These are phyloP conservation scores for Tipula vernalis DNA, from an alignment of 2,888 invertebrate species.

Conservation along the genomic window DNA sequence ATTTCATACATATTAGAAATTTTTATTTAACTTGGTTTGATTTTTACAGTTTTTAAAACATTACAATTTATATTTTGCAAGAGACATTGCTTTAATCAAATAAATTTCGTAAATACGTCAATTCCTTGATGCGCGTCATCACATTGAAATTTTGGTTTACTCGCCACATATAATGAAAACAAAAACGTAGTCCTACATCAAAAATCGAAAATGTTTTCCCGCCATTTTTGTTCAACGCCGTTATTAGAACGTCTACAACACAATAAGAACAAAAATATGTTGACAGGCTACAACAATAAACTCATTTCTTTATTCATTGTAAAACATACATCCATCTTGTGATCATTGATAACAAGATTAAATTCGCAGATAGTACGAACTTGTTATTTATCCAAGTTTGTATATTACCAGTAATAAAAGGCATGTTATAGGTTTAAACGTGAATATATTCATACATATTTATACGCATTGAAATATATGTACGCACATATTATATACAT, in stretches of 20 bases:
- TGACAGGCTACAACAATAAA: neutral
- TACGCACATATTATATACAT: neutral
- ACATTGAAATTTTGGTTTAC: no score
- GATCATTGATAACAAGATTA: neutral
- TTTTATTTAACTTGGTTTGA: no score
- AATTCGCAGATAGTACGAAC: neutral
- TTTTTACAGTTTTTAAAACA: no score
- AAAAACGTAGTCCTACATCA: no score
- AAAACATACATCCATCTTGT: neutral
- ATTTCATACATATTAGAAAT: no score
- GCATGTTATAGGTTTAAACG: neutral
- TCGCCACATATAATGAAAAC: no score
- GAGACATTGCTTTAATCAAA: no score
- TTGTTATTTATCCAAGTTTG: neutral
- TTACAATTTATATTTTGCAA: no score
- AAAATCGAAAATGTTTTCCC: no score
- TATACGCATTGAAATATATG: neutral
- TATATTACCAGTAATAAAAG: neutral
- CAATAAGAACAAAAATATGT: neutral
- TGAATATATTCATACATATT: neutral
- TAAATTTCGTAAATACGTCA: no score
- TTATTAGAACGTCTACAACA: neutral
- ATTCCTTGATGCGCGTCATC: no score
- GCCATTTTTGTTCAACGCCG: neutral
- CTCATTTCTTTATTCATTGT: neutral